These are phyloP conservation scores for Caenorhabditis tropicalis DNA, from an alignment of 1,140 invertebrate species.

Conservation along the genomic window DNA sequence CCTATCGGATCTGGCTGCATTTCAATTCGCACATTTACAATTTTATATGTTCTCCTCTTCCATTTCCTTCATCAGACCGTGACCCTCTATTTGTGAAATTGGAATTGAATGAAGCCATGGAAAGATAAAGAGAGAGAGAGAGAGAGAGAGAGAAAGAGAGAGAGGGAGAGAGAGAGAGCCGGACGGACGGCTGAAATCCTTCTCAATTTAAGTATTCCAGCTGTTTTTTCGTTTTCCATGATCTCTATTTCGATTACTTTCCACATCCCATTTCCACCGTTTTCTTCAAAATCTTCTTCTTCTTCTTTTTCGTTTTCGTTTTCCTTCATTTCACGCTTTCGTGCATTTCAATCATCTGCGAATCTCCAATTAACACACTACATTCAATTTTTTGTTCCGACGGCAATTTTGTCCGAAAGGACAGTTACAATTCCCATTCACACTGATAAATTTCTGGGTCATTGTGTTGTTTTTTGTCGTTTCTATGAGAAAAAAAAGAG, in stretches of 20 bases:
- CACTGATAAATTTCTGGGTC: conserved; percentile 38
- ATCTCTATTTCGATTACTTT: background rate
- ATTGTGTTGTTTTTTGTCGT: background rate
- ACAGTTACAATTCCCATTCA: conserved; percentile 24
- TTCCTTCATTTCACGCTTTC: conserved; percentile 20
- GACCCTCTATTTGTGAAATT: conserved; percentile 4
- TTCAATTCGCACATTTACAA: conserved; percentile 29
- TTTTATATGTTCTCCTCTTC: background rate
- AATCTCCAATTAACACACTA: background rate
- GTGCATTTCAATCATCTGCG: conserved; percentile 25
- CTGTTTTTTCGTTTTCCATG: no score
- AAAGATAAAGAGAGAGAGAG: no score
- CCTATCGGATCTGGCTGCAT: background rate
- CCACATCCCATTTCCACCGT: background rate
- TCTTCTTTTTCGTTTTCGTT: background rate
- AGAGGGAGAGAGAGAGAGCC: background rate
- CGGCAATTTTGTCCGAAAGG: background rate
- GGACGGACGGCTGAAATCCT: background rate
- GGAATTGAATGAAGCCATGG: background rate
- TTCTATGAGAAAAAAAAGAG: background rate
- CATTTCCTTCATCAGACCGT: background rate
- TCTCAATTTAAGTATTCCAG: background rate
- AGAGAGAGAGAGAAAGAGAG: no score
- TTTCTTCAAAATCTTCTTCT: background rate
- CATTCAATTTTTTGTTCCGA: background rate